Evolutionary conservation across 2,113 vertebrate genomes (phyloP).

Genomic region (Mixornis gularis): DNA sequence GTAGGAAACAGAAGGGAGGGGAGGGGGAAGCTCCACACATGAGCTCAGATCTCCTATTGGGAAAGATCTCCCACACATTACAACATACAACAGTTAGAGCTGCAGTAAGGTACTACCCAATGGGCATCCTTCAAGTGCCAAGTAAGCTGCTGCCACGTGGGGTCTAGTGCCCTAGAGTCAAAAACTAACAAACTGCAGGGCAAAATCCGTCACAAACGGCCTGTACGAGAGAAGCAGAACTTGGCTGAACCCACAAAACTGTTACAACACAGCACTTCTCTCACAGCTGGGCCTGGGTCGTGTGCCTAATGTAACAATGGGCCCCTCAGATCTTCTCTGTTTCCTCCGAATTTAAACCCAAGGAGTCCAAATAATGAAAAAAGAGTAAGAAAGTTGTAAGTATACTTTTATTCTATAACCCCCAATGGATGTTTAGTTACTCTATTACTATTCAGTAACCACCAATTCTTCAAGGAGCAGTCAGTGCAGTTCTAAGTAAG

Average conservation of each 20-base stretch:
- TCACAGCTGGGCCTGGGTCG: not conserved
- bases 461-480: not conserved
- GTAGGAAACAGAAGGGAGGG: not conserved
- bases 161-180: not conserved
- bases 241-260: not conserved
- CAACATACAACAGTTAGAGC: not conserved
- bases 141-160: not conserved
- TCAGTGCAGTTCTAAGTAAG: not conserved
- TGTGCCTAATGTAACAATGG: not conserved
- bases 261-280: not conserved
- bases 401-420: not conserved
- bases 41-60: not conserved
- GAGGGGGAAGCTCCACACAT: not conserved
- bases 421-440: not conserved
- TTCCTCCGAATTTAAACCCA: not conserved
- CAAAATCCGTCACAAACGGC: not conserved
- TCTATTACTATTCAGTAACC: not conserved
- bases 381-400: not conserved
- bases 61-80: fast-evolving
- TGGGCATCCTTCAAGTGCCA: not conserved
- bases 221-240: not conserved
- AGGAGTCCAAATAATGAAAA: not conserved
- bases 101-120: not conserved
- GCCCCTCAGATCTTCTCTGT: not conserved
- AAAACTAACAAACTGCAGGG: not conserved